These are phyloP conservation scores for Drosophila baimaii DNA, from an alignment of 1,140 invertebrate genomes.

Conservation along the genomic window DNA sequence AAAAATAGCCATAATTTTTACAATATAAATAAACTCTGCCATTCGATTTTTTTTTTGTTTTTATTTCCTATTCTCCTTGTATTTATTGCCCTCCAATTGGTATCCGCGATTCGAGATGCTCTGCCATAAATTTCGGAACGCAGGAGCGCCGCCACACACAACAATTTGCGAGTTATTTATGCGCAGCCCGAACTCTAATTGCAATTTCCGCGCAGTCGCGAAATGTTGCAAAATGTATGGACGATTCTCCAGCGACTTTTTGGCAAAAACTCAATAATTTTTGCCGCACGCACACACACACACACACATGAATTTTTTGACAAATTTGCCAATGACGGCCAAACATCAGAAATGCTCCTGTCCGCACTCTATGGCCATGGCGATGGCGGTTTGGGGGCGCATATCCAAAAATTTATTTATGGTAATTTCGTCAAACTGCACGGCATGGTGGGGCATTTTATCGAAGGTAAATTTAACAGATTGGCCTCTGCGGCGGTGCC, in stretches of 20 bases:
- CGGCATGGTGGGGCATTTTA: conserved; percentile 48
- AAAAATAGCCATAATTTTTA: neutral
- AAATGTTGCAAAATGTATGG: conserved; percentile 77
- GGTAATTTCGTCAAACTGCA: conserved; percentile 71
- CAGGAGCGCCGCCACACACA: conserved; percentile 15
- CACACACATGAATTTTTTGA: too few species aligned
- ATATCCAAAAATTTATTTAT: conserved; percentile 69
- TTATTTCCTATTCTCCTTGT: neutral
- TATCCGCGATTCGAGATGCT: conserved; percentile 18
- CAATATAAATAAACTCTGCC: neutral
- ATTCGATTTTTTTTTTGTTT: neutral
- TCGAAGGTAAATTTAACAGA: conserved; percentile 76
- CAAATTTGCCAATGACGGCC: conserved; percentile 51
- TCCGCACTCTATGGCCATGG: conserved; percentile 6
- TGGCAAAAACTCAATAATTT: conserved; percentile 69
- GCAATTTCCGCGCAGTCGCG: conserved; percentile 76
- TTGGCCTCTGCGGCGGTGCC: conserved; percentile 47
- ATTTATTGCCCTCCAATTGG: conserved; percentile 1
- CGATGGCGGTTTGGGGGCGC: neutral
- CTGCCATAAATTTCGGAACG: neutral
- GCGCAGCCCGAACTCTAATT: conserved; percentile 65
- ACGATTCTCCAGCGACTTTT: conserved; percentile 26
- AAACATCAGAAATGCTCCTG: conserved; percentile 24
- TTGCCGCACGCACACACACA: conserved; percentile 38
- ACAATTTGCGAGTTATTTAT: conserved; percentile 75